phyloP scores from a whole-genome alignment of 2,113 vertebrate genomes.

The Anser cygnoides region DNA sequence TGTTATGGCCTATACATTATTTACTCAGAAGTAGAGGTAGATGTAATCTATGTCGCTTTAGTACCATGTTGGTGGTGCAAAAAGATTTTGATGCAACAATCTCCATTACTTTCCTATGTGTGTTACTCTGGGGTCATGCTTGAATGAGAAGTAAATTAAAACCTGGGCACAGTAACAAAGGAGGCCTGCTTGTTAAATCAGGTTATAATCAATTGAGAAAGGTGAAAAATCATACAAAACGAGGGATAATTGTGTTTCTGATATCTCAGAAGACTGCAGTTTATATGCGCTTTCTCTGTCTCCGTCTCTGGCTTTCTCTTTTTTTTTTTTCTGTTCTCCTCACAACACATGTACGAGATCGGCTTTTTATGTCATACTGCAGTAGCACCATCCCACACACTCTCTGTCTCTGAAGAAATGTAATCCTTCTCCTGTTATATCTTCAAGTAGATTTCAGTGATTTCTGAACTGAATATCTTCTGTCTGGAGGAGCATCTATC shows the following conservation, averaged over 20 bases:
- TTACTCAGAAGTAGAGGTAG: not conserved
- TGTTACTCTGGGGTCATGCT: not conserved
- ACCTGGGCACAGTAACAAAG: not conserved
- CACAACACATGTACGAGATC: constrained; percentile 54
- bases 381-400: constrained; percentile 66
- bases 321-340: constrained; percentile 22
- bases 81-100: not conserved
- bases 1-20: not conserved
- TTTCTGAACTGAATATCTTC: constrained; percentile 30
- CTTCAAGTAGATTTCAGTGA: constrained; percentile 42
- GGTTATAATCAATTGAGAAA: not conserved
- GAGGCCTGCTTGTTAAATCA: not conserved
- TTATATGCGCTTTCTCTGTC: not conserved
- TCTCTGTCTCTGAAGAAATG: constrained; percentile 61
- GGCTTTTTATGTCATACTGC: constrained; percentile 71
- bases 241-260: not conserved
- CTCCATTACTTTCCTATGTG: not conserved
- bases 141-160: not conserved
- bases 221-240: not conserved
- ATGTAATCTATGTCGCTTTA: not conserved
- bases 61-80: not conserved
- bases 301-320: not conserved
- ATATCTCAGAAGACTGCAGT: not conserved
- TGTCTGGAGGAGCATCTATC: constrained; percentile 13
- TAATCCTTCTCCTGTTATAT: constrained; percentile 30